Base-by-base conservation (phyloP, 2,888 invertebrate genomes). In the Siphlonurus alternatus region DNA sequence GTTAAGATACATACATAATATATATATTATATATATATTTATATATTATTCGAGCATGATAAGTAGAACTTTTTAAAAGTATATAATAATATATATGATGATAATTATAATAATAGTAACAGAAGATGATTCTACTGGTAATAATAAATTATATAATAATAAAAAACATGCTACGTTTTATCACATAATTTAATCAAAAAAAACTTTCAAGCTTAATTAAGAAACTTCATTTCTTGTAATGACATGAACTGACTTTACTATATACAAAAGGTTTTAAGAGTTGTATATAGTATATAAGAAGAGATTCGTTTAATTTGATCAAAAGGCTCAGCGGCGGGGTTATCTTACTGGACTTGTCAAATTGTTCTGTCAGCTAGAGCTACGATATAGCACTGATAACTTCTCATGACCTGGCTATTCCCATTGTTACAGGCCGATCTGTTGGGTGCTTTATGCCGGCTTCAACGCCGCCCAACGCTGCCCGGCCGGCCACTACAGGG, bases 351-450 rank as follows among this genome's bases (percentile, higher is more conserved):
- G 56, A 56, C 22, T 22, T 56, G 56, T 56, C 56, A 56, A 56
- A 56, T 56, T 56, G 56, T 56, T 56, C 56, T 56, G 56, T 56
- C 56, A 56, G 56, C 20, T 22, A 38, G 38, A 38, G 38, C 38
- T 38, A 38, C 38, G 38, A 38, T 38, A 38, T 38, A 38, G 38
- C 38, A 38, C 38, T 38, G 38, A 38, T 38, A 38, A 38, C 38
- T 38, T 38, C 38, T 38, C 38, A 38, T 38, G 38, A 38, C 38
- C 38, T 15, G 38, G 38, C 38, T 38, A 38, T 5, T 38, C 38
- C 15, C 38, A 38, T 38, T 38, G 38, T 38, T 38, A 38, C 15
- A 38, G 15, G 38, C 5, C 38, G 7, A 38, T 10, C 38, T 38
- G 5, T 38, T 38, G 38, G 38, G 38, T 38, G 38, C 38, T 38